phyloP scores from a whole-genome alignment of 23 tunicate species.

The Aplidium turbinatum region DNA sequence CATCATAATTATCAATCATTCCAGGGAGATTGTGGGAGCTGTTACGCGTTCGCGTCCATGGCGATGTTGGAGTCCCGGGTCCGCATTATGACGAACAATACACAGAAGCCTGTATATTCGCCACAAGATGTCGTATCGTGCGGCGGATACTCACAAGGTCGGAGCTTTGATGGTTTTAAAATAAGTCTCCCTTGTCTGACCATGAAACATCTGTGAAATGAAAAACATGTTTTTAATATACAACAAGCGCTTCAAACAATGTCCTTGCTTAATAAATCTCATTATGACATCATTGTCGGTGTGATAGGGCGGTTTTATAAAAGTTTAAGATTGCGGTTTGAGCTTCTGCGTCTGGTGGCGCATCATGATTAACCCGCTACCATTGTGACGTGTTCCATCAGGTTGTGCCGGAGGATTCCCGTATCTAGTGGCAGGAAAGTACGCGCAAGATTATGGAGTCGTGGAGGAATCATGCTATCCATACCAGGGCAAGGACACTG shows the following conservation, averaged over 20 bases:
- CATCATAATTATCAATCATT: too few species aligned
- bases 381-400: slow-evolving; percentile 17
- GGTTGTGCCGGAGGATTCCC: slow-evolving; percentile 96
- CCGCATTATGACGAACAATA: slow-evolving; percentile 74
- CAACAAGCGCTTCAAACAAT: too few species aligned
- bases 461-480: slow-evolving; percentile 87
- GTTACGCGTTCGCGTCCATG: slow-evolving; percentile 93
- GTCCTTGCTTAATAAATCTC: too few species aligned
- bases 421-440: slow-evolving; percentile 85
- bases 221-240: neutral
- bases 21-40: slow-evolving; percentile 81
- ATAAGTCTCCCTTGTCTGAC: neutral
- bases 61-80: slow-evolving; percentile 89
- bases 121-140: slow-evolving; percentile 93
- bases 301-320: too few species aligned
- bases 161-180: neutral
- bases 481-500: slow-evolving; percentile 66
- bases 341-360: too few species aligned
- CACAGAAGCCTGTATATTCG: slow-evolving; percentile 82
- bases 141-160: slow-evolving; percentile 87
- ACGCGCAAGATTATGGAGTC: slow-evolving; percentile 93
- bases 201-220: neutral
- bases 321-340: too few species aligned
- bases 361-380: neutral
- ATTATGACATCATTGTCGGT: too few species aligned